phyloP scores from a whole-genome alignment of 1,140 invertebrate species.

The Rhopalosiphum maidis region DNA sequence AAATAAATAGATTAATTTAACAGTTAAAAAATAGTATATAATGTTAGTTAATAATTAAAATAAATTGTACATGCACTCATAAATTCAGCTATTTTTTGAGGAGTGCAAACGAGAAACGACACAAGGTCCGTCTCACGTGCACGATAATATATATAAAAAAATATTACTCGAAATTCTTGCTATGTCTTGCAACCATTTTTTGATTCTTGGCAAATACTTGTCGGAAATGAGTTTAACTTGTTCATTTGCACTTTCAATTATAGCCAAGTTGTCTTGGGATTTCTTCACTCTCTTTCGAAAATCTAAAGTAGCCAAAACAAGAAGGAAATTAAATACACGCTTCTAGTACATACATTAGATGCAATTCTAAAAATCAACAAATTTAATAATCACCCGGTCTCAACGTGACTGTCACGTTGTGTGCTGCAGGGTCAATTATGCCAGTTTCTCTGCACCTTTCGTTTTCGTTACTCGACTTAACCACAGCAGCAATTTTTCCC shows the following conservation, averaged over 20 bases:
- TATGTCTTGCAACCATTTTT: conserved; percentile 61
- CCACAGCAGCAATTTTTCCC: not conserved
- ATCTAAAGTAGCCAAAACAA: not conserved
- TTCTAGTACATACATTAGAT: not conserved
- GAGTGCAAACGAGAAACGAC: not conserved
- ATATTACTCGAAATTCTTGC: conserved; percentile 51
- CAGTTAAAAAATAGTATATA: not conserved
- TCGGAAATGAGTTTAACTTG: conserved; percentile 61
- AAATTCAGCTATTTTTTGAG: not conserved
- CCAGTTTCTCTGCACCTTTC: not conserved
- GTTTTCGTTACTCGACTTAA: not conserved
- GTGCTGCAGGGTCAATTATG: not conserved
- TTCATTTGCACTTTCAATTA: conserved; percentile 62
- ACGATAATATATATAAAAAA: not conserved
- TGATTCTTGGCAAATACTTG: conserved; percentile 61
- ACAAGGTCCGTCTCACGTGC: not conserved
- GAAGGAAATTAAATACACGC: not conserved
- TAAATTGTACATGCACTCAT: not conserved
- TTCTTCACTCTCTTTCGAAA: conserved; percentile 59
- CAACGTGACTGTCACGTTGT: not conserved
- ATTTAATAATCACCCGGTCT: not conserved
- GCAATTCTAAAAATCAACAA: not conserved
- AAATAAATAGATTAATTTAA: not conserved
- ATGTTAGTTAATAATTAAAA: not conserved
- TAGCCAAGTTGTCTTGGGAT: conserved; percentile 61